These are phyloP conservation scores for Channa striata DNA, from an alignment of 2,797 vertebrate species.

Conservation along the genomic window DNA sequence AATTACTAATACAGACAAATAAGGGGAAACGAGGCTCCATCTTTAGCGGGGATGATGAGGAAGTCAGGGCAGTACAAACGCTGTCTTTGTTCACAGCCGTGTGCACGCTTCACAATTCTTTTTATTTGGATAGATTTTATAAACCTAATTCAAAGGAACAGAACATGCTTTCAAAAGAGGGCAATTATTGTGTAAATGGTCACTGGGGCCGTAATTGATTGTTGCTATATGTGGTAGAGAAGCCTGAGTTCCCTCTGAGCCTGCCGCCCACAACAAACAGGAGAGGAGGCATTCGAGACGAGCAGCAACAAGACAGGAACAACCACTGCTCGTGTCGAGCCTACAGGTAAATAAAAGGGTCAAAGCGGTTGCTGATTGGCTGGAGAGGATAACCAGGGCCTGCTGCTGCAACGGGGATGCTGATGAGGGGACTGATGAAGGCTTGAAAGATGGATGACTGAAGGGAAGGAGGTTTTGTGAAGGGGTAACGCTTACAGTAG, in stretches of 20 bases:
- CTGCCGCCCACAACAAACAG: conserved; percentile 66
- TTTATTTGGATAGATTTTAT: conserved; percentile 15
- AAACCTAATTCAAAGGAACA: conserved; percentile 16
- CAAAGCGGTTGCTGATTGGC: conserved; percentile 52
- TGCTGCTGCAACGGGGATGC: conserved; percentile 20
- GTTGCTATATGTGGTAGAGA: conserved; percentile 59
- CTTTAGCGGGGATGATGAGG: conserved; percentile 61
- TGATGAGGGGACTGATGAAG: conserved; percentile 32
- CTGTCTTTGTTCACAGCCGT: conserved; percentile 74
- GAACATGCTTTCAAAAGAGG: conserved; percentile 1
- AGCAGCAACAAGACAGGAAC: conserved; percentile 50
- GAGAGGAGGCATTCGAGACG: conserved; percentile 53
- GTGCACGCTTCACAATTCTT: conserved; percentile 72
- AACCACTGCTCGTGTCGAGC: conserved; percentile 62
- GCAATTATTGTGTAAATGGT: conserved; percentile 50
- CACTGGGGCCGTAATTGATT: conserved; percentile 61
- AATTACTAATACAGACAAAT: conserved; percentile 62
- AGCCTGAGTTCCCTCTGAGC: conserved; percentile 35
- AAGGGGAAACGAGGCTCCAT: conserved; percentile 65
- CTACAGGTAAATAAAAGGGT: conserved; percentile 67
- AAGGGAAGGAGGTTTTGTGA: background rate
- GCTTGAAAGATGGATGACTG: background rate
- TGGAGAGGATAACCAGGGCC: conserved; percentile 39
- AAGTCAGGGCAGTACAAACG: conserved; percentile 45
- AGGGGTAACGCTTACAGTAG: background rate